phyloP scores from a whole-genome alignment of 2,888 invertebrate genomes.

The Epirrita christyi region DNA sequence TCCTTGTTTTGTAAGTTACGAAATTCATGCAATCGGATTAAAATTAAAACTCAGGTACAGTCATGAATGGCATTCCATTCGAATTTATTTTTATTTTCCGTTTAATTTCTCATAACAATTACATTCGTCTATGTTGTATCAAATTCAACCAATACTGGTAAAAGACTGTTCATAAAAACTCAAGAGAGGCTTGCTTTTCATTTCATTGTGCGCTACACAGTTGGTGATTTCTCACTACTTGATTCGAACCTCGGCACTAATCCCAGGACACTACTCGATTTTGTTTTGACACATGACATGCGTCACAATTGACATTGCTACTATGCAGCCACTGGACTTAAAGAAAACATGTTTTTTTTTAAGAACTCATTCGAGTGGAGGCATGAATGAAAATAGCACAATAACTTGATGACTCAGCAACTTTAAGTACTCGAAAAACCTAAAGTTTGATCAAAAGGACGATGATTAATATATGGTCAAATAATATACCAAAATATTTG shows the following conservation, averaged over 20 bases:
- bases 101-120: constrained; percentile 3
- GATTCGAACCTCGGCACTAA: constrained; percentile 48
- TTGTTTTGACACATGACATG: constrained; percentile 78
- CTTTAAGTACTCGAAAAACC: constrained; percentile 39
- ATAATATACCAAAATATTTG: background rate
- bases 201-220: constrained; percentile 54
- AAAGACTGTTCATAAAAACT: constrained; percentile 39
- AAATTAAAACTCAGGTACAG: no score
- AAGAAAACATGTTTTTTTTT: constrained; percentile 46
- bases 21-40: no score
- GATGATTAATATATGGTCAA: constrained; percentile 31
- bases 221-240: constrained; percentile 54
- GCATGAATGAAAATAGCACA: constrained; percentile 61
- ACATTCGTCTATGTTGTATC: constrained; percentile 4
- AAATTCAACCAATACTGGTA: constrained; percentile 19
- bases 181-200: constrained; percentile 42
- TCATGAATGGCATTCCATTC: no score
- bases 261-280: constrained; percentile 81
- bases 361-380: constrained; percentile 31
- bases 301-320: constrained; percentile 50
- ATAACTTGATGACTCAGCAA: constrained; percentile 64
- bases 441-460: constrained; percentile 28
- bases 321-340: constrained; percentile 36
- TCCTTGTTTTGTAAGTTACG: no score
- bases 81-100: background rate